phyloP scores from a whole-genome alignment of 2,888 invertebrate genomes.

The Drosophila meridiana region DNA sequence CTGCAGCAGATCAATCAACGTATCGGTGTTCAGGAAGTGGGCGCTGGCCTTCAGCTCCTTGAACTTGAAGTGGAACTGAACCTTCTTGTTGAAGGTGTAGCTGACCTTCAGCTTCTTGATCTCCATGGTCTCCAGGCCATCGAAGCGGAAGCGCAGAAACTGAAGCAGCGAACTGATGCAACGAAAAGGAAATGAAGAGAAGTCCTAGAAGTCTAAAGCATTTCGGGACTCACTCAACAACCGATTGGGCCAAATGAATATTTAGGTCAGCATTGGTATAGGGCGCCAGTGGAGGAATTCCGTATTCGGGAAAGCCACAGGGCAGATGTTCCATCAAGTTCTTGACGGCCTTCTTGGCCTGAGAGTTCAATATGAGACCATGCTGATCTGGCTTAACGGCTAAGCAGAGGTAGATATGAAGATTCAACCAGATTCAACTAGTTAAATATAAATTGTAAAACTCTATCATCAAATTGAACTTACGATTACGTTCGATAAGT shows the following conservation, averaged over 20 bases:
- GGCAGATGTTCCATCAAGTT: constrained; percentile 75
- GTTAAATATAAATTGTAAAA: neutral
- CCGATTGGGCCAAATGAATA: constrained; percentile 65
- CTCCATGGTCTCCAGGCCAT: constrained; percentile 77
- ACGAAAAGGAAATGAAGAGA: neutral
- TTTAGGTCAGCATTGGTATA: constrained; percentile 79
- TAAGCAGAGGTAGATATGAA: constrained; percentile 11
- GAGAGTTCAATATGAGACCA: constrained; percentile 76
- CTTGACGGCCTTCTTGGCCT: constrained; percentile 74
- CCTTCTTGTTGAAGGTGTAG: constrained; percentile 77
- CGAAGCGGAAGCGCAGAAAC: constrained; percentile 80
- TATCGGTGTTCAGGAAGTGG: constrained; percentile 64
- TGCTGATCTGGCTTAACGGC: constrained; percentile 55
- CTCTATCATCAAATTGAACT: constrained; percentile 37
- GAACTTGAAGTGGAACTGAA: constrained; percentile 75
- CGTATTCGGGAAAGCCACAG: constrained; percentile 81
- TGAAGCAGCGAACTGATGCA: constrained; percentile 59
- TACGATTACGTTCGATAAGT: constrained; percentile 63
- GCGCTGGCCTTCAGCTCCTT: constrained; percentile 68
- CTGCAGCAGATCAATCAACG: constrained; percentile 67
- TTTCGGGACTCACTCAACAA: constrained; percentile 72
- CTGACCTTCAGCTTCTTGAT: constrained; percentile 78
- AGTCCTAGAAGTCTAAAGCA: neutral
- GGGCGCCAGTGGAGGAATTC: constrained; percentile 82
- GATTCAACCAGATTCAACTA: constrained; percentile 4